Base-by-base conservation (phyloP, 2,797 vertebrate genomes). In the Lycodopsis pacificus region DNA sequence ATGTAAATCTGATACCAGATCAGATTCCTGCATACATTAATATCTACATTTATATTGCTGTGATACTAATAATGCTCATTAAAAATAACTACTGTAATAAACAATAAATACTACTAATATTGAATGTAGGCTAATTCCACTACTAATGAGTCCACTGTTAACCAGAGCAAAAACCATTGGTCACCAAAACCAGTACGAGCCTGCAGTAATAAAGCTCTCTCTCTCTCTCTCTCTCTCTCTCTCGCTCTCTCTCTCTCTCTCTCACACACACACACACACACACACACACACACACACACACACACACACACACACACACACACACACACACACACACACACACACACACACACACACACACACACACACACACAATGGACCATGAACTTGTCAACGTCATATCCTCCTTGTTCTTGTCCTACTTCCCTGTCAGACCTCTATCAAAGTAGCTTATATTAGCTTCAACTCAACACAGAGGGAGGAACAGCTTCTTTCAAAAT, bases 331-430 rank as follows among this genome's bases (percentile, higher is more conserved):
- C 30, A 30, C 5, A 5, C 30, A 32, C 44, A 46, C 44, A 17
- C 49, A 19, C 27, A 57, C 54, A 57, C 7, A 30, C 25, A 34
- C 32, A 9, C 19, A 6, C 56, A 58, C 56, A 20, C 36, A 20
- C 54, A 30, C 51, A 15, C 67, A 32, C 53, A n/a, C 67, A 49
- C 53, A 73, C 34, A 59, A 19, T 65, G 65, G 68, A 71, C 57
- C 10, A 20, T 77, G 51, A 12, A 74, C 76, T 66, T 61, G 53
- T 40, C 1, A 2, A 78, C 87, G 89, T 89, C 89, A 91, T 20
- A 72, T 89, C 86, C 90, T 85, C 53, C 61, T 54, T 1, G 3
- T 69, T 57, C 2, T 86, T 73, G 58, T 65, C 74, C 75, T 51
- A 36, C 61, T 32, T 65, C 76, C 63, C 48, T 34, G 5, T 36